A percentile compares a stretch with the other conserved stretches of the same genome.
Conservation (phyloP, 2,797 vertebrate genomes). For the Astyanax mexicanus region DNA sequence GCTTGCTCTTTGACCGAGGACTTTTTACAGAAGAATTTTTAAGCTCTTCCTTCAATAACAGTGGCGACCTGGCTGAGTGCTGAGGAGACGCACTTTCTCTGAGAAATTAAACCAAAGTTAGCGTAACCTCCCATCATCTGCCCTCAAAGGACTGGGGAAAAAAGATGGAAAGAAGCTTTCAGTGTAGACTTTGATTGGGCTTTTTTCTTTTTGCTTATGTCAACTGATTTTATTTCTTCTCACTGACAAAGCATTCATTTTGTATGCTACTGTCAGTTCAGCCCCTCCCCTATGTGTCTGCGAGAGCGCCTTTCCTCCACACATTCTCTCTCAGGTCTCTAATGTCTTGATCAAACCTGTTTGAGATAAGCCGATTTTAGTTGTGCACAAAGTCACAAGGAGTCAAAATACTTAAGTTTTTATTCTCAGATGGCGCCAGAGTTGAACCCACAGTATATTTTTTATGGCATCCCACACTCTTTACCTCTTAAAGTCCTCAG, state of each 20-base stretch:
- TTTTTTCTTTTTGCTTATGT: conserved; percentile 44
- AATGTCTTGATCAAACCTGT: conserved; percentile 32
- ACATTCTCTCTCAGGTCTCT: conserved; percentile 21
- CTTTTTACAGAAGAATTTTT: neutral
- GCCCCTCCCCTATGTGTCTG: conserved; percentile 10
- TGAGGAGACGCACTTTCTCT: conserved; percentile 11
- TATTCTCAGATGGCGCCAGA: neutral
- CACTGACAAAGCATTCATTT: conserved; percentile 43
- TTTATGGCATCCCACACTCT: neutral
- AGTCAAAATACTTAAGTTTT: conserved; percentile 34
- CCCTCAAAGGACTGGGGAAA: conserved; percentile 33
- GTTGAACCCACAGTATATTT: neutral
- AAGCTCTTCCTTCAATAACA: neutral
- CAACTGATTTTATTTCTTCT: conserved; percentile 39
- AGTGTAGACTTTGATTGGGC: conserved; percentile 43
- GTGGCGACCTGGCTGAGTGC: neutral
- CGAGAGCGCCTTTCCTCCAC: neutral
- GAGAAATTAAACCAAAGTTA: conserved; percentile 31
- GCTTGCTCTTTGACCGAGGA: conserved; percentile 5
- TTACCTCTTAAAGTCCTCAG: neutral
- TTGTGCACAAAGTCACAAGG: conserved; percentile 30
- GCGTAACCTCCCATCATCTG: conserved; percentile 20
- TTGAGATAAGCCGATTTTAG: conserved; percentile 27
- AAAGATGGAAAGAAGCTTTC: conserved; percentile 32
- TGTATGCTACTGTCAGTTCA: conserved; percentile 33